phyloP scores from a whole-genome alignment of 2,888 invertebrate species.

The Hypsopygia costalis region DNA sequence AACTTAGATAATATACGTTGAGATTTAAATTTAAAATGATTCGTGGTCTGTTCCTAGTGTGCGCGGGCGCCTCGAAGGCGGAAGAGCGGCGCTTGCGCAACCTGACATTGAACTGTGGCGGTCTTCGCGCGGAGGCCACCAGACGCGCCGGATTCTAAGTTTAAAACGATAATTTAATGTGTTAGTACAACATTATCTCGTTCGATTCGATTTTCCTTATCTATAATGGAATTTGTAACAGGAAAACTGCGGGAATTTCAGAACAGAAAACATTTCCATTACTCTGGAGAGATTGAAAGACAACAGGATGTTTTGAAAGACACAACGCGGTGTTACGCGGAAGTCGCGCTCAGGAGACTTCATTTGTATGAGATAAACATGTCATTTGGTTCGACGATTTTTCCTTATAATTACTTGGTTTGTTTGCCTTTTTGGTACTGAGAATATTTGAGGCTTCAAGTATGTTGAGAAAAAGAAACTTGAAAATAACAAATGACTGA shows the following conservation, averaged over 20 bases:
- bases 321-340: conserved; percentile 31
- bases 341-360: conserved; percentile 25
- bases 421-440: too few relatives aligned
- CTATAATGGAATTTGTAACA: conserved; percentile 26
- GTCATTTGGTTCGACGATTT: conserved; percentile 36
- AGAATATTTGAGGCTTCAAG: neutral
- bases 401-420: conserved; percentile 22
- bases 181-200: conserved; percentile 22
- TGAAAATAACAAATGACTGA: neutral
- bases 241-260: conserved; percentile 40
- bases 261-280: conserved; percentile 36
- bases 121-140: conserved; percentile 65
- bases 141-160: conserved; percentile 60
- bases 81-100: conserved; percentile 76
- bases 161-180: conserved; percentile 50
- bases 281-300: conserved; percentile 34
- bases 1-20: conserved; percentile 38
- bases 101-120: conserved; percentile 72
- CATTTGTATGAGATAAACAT: conserved; percentile 36
- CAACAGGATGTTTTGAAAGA: conserved; percentile 47
- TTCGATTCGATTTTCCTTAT: conserved; percentile 17
- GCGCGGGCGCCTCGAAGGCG: conserved; percentile 52
- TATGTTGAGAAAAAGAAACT: conserved; percentile 4
- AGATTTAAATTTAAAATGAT: conserved; percentile 41
- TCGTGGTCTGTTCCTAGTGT: conserved; percentile 53